Base-by-base conservation (phyloP, 2,888 invertebrate genomes). In the Heterodera filipjevi region DNA sequence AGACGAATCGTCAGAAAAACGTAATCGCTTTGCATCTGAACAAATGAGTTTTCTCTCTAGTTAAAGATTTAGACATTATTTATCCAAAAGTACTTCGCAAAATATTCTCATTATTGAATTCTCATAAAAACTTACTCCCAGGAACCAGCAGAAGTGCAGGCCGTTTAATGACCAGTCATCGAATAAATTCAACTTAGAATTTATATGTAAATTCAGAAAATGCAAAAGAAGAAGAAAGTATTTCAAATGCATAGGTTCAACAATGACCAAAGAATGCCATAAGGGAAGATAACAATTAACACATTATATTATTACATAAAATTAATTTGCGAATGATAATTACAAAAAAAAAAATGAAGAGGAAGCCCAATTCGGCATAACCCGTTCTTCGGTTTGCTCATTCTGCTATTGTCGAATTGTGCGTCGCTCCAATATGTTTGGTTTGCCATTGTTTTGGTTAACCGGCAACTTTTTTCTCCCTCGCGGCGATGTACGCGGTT, bases 81-180 rank as follows among this genome's bases (percentile, higher is more conserved):
- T 30, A 68, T 10, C 39, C 39, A 39, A 39, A 39, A 39, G 39
- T 6, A 39, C n/a, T n/a, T n/a, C n/a, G n/a, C n/a, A n/a, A n/a
- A n/a, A n/a, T n/a, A n/a, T n/a, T n/a, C n/a, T n/a, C n/a, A n/a
- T n/a, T n/a, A 39, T 6, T 39, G 39, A 10, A 39, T 39, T 39
- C n/a, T 59, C 53, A 53, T 6, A 2, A 44, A 66, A 44, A 70
- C 32, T 14, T 49, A 81, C 81, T 81, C 74, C 59, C 77, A 19
- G 80, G 64, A 32, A 77, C 80, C 30, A 81, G 19, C 27, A 83
- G 83, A 6, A 77, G 72, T 33, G 82, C 80, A 10, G 83, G 82
- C 22, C 82, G 83, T 68, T 83, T 82, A 73, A 81, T 83, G 46
- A 79, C 77, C 82, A 35, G 81, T 78, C 81, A 81, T 81, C 19